Evolutionary conservation across 2,888 invertebrate species (phyloP), one percentile per base, ranked within the genome.

Genomic region (Lasioglossum figueresi): DNA sequence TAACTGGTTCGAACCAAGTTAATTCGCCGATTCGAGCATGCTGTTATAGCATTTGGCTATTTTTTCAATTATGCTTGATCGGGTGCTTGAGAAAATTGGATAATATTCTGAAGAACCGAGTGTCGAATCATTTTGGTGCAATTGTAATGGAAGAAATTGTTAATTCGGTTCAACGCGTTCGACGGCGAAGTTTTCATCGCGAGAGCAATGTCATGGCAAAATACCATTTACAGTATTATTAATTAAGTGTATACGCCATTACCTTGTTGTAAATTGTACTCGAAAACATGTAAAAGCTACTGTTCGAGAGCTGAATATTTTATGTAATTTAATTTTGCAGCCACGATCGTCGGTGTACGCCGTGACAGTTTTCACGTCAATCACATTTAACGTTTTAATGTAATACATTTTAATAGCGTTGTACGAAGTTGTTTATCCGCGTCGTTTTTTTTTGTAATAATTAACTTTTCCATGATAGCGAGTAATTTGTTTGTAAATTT

Each of bases 41-140:
- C 56, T 76, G 23, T 80, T 77, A 83, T 85, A 73, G 63, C 82
- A 80, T 85, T 84, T 85, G 75, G 75, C 77, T 85, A 82, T 82
- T 80, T 84, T 84, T 85, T 84, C 80, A 85, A 85, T 84, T 80
- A 83, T 79, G 72, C n/a, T 76, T 84, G 84, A 84, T 84, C 27
- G 84, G 83, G 75, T 84, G 85, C 84, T 84, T 48, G 77, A 86
- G 76, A 80, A 85, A 87, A 88, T 88, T 88, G 88, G 80, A 87
- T 88, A 87, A 88, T 88, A 82, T 80, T 82, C 80, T 82, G 82
- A 87, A 82, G 87, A 87, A 83, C 68, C 78, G 84, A 80, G 76
- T 84, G 82, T 84, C 76, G 66, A 75, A 82, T 82, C 84, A 77
- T 81, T 84, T 86, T 78, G 78, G 68, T 76, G 76, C 76, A 66